Conservation (phyloP, 2,888 invertebrate species). For the Drosophila quinaria region DNA sequence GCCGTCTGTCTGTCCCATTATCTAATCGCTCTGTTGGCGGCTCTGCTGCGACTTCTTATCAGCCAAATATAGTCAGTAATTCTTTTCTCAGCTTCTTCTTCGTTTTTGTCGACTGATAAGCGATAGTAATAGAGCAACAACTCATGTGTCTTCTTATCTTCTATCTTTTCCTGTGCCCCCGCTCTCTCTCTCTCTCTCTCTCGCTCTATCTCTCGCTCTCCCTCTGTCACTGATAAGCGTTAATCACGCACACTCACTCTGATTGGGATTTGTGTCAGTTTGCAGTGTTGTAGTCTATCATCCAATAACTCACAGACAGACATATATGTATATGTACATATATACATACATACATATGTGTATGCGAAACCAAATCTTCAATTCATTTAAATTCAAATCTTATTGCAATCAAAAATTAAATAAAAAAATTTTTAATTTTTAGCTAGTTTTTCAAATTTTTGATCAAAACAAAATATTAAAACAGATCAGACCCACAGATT, state of each 20-base stretch:
- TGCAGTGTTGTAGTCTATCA: constrained; percentile 39
- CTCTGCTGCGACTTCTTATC: constrained; percentile 37
- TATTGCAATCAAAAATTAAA: too few species aligned
- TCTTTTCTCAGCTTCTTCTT: background rate
- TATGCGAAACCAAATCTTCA: constrained; percentile 28
- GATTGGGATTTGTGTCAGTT: constrained; percentile 61
- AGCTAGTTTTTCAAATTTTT: too few species aligned
- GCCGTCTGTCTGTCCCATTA: constrained; percentile 35
- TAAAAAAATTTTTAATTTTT: too few species aligned
- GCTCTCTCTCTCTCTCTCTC: background rate
- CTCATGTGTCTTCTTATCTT: constrained; percentile 43
- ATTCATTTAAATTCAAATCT: background rate
- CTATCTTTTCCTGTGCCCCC: constrained; percentile 53
- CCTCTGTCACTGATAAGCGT: constrained; percentile 37
- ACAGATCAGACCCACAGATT: too few species aligned
- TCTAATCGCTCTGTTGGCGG: constrained; percentile 50
- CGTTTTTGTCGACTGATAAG: constrained; percentile 44
- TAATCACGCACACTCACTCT: constrained; percentile 61
- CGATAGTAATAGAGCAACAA: constrained; percentile 32
- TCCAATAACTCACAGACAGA: constrained; percentile 8
- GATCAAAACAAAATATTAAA: too few species aligned
- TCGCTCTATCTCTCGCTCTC: background rate
- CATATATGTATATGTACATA: background rate
- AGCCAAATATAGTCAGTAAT: constrained; percentile 44
- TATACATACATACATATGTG: background rate